Percentiles rank a stretch among this genome's conserved stretches.
phyloP scores from a whole-genome alignment of 2,797 vertebrate species.

The Carapus acus region DNA sequence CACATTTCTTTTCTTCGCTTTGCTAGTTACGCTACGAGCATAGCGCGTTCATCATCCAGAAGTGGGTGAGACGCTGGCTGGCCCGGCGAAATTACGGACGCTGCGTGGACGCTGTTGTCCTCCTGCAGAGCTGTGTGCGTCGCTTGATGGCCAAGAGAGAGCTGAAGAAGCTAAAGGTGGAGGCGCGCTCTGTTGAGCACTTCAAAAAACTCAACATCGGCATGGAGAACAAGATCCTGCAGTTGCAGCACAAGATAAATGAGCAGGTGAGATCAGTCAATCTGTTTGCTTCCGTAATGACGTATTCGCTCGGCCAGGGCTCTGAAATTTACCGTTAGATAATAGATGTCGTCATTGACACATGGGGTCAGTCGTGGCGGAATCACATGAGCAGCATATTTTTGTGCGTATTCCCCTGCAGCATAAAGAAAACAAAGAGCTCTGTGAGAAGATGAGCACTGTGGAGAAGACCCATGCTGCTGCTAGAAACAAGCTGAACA shows the following conservation, averaged over 20 bases:
- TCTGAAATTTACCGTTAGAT: neutral
- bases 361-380: slow-evolving; percentile 37
- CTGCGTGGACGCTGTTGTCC: slow-evolving; percentile 72
- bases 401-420: slow-evolving; percentile 61
- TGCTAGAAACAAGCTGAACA: slow-evolving; percentile 79
- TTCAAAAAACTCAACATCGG: slow-evolving; percentile 89
- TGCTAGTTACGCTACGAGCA: slow-evolving; percentile 83
- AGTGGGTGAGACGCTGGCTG: slow-evolving; percentile 81
- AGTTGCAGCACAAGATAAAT: slow-evolving; percentile 89
- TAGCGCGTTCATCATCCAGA: slow-evolving; percentile 85
- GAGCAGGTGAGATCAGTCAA: slow-evolving; percentile 79
- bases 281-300: slow-evolving; percentile 1
- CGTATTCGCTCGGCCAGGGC: slow-evolving; percentile 8
- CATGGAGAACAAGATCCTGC: slow-evolving; percentile 98
- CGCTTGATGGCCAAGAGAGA: slow-evolving; percentile 85
- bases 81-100: slow-evolving; percentile 70
- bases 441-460: slow-evolving; percentile 77
- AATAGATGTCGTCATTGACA: slow-evolving; percentile 1
- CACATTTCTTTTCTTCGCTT: neutral
- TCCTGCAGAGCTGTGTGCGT: slow-evolving; percentile 89
- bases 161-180: slow-evolving; percentile 86
- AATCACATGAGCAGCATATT: slow-evolving; percentile 55
- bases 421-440: slow-evolving; percentile 88
- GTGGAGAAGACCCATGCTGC: slow-evolving; percentile 69
- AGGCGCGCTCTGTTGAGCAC: slow-evolving; percentile 90